phyloP scores from a whole-genome alignment of 2,113 vertebrate genomes.

The Paramormyrops kingsleyae region DNA sequence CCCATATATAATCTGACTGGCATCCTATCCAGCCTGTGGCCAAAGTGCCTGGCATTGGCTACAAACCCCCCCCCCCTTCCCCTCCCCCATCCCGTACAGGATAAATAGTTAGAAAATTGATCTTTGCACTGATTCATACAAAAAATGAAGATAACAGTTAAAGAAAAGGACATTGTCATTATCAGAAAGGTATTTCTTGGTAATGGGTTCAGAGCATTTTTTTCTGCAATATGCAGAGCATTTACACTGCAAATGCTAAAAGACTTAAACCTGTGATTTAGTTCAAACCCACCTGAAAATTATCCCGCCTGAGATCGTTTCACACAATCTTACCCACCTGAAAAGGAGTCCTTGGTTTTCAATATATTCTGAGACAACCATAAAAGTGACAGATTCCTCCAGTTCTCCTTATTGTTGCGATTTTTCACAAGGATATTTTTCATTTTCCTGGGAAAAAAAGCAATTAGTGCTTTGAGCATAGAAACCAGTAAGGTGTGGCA shows the following conservation, averaged over 20 bases:
- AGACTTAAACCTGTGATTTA: neutral
- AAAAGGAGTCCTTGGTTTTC: neutral
- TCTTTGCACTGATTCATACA: neutral
- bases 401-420: conserved; percentile 19
- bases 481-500: neutral
- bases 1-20: neutral
- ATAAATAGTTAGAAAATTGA: neutral
- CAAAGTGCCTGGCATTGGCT: neutral
- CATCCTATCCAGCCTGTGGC: neutral
- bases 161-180: neutral
- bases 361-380: neutral
- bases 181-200: neutral
- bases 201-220: neutral
- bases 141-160: neutral
- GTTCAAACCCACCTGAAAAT: neutral
- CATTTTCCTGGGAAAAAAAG: conserved; percentile 8
- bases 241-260: neutral
- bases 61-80: neutral
- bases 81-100: neutral
- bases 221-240: neutral
- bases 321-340: neutral
- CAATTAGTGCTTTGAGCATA: conserved; percentile 22
- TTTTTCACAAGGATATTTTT: conserved; percentile 14
- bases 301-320: neutral
- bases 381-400: conserved; percentile 17